Conservation (phyloP, 2,797 vertebrate genomes). For the Dendrocincla fuliginosa region DNA sequence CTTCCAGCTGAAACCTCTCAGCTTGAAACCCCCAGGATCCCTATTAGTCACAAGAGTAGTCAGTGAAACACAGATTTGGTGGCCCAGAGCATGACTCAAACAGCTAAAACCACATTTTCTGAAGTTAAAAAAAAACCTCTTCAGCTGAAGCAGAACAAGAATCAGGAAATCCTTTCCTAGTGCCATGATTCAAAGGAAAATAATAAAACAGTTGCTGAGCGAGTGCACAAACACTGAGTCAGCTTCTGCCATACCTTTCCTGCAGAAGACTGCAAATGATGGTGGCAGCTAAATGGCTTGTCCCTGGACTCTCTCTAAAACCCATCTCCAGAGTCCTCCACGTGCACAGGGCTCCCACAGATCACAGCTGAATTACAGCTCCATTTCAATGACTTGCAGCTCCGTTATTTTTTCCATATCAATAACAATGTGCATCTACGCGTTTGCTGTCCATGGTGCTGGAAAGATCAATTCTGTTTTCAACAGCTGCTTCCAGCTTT, state of each 20-base stretch:
- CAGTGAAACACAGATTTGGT: not conserved
- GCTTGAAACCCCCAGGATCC: not conserved
- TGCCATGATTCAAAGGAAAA: not conserved
- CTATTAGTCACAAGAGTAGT: not conserved
- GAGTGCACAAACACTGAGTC: not conserved
- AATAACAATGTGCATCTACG: fast-evolving
- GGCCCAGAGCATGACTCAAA: not conserved
- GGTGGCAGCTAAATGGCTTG: not conserved
- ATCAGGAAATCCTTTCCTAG: not conserved
- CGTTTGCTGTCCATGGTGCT: not conserved
- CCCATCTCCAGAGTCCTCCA: not conserved
- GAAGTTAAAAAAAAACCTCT: not conserved
- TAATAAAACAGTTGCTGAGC: not conserved
- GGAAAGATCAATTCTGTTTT: not conserved
- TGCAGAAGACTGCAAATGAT: not conserved
- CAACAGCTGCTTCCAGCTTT: not conserved
- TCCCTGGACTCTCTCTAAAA: not conserved
- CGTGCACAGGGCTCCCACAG: not conserved
- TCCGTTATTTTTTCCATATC: not conserved
- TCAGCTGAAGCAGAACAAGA: not conserved
- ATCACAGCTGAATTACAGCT: not conserved
- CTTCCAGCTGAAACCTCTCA: not conserved
- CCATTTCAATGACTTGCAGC: not conserved
- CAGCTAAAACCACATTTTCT: not conserved
- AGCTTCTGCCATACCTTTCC: not conserved